Percentiles rank a stretch among this genome's conserved stretches.
Conservation (phyloP, 1,140 invertebrate genomes). For the Magallana ariakensis region DNA sequence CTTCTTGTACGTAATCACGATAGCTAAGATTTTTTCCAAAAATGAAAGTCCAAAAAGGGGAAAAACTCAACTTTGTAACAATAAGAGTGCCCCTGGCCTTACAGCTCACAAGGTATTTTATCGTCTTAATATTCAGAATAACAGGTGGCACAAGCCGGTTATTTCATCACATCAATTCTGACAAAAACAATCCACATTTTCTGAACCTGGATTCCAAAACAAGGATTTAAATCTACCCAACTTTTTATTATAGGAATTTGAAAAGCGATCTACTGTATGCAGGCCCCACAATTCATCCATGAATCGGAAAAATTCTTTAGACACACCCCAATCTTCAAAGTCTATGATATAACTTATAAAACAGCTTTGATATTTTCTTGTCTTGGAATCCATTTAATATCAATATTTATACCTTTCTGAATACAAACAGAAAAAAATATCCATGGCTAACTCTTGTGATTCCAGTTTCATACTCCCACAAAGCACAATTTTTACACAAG, state of each 20-base stretch:
- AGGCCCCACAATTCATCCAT: conserved; percentile 45
- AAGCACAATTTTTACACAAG: conserved; percentile 12
- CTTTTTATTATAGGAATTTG: conserved; percentile 40
- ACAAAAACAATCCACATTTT: conserved; percentile 47
- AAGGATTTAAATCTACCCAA: conserved; percentile 41
- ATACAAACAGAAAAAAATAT: conserved; percentile 38
- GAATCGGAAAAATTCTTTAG: conserved; percentile 36
- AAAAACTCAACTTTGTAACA: conserved; percentile 41
- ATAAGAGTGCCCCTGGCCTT: conserved; percentile 43
- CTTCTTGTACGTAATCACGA: conserved; percentile 42
- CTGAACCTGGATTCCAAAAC: conserved; percentile 46
- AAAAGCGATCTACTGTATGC: conserved; percentile 43
- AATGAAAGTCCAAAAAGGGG: conserved; percentile 48
- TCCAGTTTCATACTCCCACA: conserved; percentile 39
- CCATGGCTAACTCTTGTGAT: not conserved
- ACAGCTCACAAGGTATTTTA: conserved; percentile 40
- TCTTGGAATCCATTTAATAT: conserved; percentile 41
- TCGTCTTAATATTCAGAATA: conserved; percentile 19
- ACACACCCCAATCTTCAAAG: conserved; percentile 38
- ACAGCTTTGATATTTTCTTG: conserved; percentile 27
- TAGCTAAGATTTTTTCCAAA: conserved; percentile 22
- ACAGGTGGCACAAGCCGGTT: conserved; percentile 49
- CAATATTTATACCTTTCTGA: conserved; percentile 2
- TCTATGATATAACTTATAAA: conserved; percentile 44
- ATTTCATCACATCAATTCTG: conserved; percentile 49